Base-by-base conservation (phyloP, 2,113 vertebrate species). In the Cervus canadensis region DNA sequence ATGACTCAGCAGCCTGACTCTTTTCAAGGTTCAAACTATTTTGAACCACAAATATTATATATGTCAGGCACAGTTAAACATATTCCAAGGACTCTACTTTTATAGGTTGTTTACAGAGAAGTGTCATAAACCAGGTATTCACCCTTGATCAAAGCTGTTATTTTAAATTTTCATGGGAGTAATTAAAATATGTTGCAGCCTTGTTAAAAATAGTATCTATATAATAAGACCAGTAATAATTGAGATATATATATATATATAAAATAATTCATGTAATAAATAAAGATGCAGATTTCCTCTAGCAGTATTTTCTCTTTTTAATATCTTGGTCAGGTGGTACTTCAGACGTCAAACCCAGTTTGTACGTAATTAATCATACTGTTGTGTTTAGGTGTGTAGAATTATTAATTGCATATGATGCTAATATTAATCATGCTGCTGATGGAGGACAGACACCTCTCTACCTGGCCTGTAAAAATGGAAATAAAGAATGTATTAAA, bases 381-480 rank as follows among this genome's bases (percentile, higher is more conserved):
- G 76, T 94, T 98, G 45, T 98, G 19, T 98, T 98, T 97, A 99
- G 99, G 98, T 99, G 99, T 98, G 99, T 99, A 99, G 99, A 99
- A 98, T 98, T 98, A 98, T 98, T 99, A 98, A 99, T 99, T 98
- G 97, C 99, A 98, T 99, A 99, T 93, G 98, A 99, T 98, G 99
- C 99, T 98, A 98, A 99, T 95, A 98, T 99, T 98, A 99, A 99
- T 97, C 97, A 98, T 56, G 98, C 98, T 98, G 99, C 99, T 97
- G 98, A 98, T 67, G 99, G 98, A 98, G 99, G 99, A 94, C 99
- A 99, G 98, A 99, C 99, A 84, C 98, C 99, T 96, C 99, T 99
- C 74, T 99, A 99, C 98, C 98, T 99, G 98, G 99, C 99, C 98
- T 99, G 99, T 98, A 99, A 99, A 98, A 99, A 99, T 6, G 99